A percentile compares a stretch with the other conserved stretches of the same genome.
Evolutionary conservation across 2,888 invertebrate species (phyloP).

Genomic region (Apodemia duryi): DNA sequence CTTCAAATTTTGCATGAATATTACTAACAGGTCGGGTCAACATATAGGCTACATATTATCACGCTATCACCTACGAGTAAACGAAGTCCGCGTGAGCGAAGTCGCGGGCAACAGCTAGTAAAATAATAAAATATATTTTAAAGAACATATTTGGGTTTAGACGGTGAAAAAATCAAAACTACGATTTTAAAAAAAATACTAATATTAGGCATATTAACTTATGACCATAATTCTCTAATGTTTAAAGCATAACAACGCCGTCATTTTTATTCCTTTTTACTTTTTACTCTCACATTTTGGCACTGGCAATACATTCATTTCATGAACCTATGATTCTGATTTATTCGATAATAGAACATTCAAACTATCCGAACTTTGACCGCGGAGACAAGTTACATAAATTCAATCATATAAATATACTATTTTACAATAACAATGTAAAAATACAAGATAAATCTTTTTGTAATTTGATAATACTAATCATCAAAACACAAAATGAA

Average conservation of each 20-base stretch:
- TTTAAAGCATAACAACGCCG: background rate
- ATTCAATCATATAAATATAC: background rate
- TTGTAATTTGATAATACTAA: background rate
- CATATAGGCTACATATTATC: too few species aligned
- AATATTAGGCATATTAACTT: too few species aligned
- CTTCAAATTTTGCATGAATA: too few species aligned
- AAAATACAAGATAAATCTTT: background rate
- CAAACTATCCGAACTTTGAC: background rate
- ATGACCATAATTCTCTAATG: background rate
- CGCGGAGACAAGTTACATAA: background rate
- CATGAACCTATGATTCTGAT: background rate
- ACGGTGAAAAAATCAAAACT: too few species aligned
- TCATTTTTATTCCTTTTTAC: background rate
- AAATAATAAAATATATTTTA: too few species aligned
- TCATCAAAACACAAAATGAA: background rate
- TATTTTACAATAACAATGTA: background rate
- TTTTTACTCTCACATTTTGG: background rate
- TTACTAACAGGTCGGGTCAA: too few species aligned
- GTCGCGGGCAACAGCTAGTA: too few species aligned
- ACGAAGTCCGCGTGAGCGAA: too few species aligned
- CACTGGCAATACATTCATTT: conserved; percentile 1
- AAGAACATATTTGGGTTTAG: too few species aligned
- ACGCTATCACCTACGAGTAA: too few species aligned
- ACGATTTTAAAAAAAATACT: too few species aligned
- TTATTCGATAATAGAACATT: background rate